Evolutionary conservation across 2,888 invertebrate species (phyloP).

Genomic region (Tubulanus polymorphus): DNA sequence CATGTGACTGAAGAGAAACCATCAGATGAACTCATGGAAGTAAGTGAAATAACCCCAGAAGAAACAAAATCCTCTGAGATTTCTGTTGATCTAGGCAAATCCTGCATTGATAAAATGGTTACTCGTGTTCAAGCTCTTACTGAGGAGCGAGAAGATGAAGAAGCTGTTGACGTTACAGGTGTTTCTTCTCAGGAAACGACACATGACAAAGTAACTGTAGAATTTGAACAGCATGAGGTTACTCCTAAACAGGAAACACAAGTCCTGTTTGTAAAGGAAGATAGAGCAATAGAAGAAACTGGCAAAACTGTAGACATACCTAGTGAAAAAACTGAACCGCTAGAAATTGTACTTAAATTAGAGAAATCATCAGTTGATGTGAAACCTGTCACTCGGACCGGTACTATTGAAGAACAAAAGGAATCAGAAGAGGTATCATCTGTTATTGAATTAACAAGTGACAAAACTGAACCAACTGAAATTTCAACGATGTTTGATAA

Average conservation of each 20-base stretch:
- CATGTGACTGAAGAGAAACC: background rate
- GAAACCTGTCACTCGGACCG: slow-evolving; percentile 13
- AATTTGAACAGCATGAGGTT: slow-evolving; percentile 12
- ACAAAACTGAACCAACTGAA: background rate
- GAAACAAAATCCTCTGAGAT: slow-evolving; percentile 1
- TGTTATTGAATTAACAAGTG: background rate
- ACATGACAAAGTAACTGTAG: slow-evolving; percentile 6
- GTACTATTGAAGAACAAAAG: slow-evolving; percentile 6
- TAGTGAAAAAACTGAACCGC: slow-evolving; percentile 13
- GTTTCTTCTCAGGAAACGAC: slow-evolving; percentile 10
- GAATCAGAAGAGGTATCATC: background rate
- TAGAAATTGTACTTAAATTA: slow-evolving; percentile 13
- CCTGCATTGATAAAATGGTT: background rate
- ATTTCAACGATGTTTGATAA: background rate
- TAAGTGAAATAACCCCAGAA: slow-evolving; percentile 5
- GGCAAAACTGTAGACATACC: slow-evolving; percentile 10
- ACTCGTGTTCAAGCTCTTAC: slow-evolving; percentile 1
- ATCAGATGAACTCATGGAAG: background rate
- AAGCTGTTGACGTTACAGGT: slow-evolving; percentile 8
- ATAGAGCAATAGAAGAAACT: slow-evolving; percentile 12
- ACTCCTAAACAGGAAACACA: slow-evolving; percentile 10
- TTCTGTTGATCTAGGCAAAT: background rate
- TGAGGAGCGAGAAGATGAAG: slow-evolving; percentile 8
- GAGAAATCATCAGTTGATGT: slow-evolving; percentile 11
- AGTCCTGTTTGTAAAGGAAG: slow-evolving; percentile 7